phyloP scores from a whole-genome alignment of 2,888 invertebrate genomes.

The Cetonia aurata region DNA sequence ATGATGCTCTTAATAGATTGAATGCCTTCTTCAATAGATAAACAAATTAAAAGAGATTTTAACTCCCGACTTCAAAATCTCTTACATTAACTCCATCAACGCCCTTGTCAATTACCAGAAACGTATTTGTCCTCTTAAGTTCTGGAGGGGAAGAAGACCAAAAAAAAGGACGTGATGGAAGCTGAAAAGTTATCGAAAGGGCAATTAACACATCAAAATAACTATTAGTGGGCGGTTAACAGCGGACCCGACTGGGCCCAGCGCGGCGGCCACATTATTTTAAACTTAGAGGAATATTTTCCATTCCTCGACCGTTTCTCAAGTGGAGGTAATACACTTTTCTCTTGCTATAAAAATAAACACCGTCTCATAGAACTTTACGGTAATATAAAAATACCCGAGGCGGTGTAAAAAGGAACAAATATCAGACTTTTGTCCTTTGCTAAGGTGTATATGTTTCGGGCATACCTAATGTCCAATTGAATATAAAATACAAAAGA shows the following conservation, averaged over 20 bases:
- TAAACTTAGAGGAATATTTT: slow-evolving; percentile 28
- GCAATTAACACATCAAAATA: slow-evolving; percentile 40
- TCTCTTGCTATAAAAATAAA: slow-evolving; percentile 40
- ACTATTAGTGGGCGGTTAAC: slow-evolving; percentile 23
- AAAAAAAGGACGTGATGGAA: slow-evolving; percentile 4
- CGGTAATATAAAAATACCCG: slow-evolving; percentile 30
- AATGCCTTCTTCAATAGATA: background rate
- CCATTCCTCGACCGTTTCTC: slow-evolving; percentile 24
- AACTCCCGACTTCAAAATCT: slow-evolving; percentile 7
- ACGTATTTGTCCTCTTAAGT: slow-evolving; percentile 30
- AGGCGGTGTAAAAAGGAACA: slow-evolving; percentile 6
- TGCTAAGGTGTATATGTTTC: slow-evolving; percentile 25
- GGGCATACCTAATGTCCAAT: slow-evolving; percentile 37
- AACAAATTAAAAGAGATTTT: slow-evolving; percentile 13
- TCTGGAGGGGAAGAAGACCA: too few relatives aligned
- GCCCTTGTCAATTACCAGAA: slow-evolving; percentile 19
- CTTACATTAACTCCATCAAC: slow-evolving; percentile 31
- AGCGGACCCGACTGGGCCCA: background rate
- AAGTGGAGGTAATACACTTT: slow-evolving; percentile 31
- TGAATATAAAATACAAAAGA: slow-evolving; percentile 27
- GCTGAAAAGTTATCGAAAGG: slow-evolving; percentile 27
- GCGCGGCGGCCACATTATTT: slow-evolving; percentile 22
- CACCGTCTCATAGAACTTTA: slow-evolving; percentile 28
- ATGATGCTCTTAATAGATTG: too few relatives aligned
- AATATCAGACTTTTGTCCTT: slow-evolving; percentile 27